phyloP scores from a whole-genome alignment of 2,113 vertebrate genomes.

The Oreotrochilus melanogaster region DNA sequence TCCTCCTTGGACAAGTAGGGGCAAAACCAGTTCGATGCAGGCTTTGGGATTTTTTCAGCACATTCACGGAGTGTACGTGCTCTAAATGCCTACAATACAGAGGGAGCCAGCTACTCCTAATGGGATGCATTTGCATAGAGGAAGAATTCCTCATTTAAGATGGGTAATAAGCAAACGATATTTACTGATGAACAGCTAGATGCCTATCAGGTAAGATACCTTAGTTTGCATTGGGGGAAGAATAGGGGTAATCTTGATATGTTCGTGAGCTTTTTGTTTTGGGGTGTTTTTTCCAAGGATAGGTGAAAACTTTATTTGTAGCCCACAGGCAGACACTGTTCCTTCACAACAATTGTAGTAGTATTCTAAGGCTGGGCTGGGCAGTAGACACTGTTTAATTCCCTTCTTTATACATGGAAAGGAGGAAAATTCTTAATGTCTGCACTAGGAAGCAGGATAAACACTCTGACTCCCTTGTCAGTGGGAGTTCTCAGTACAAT shows the following conservation, averaged over 20 bases:
- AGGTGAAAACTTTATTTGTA: background rate
- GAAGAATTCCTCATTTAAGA: constrained; percentile 82
- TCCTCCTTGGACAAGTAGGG: background rate
- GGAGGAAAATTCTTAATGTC: background rate
- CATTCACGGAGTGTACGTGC: constrained; percentile 52
- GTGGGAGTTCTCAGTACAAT: background rate
- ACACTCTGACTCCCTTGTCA: background rate
- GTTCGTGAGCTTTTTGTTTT: background rate
- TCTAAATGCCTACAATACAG: constrained; percentile 84
- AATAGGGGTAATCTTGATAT: background rate
- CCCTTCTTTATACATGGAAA: background rate
- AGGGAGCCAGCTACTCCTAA: constrained; percentile 77
- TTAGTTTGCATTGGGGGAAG: background rate
- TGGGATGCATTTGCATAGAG: constrained; percentile 83
- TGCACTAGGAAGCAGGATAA: background rate
- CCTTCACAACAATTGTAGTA: background rate
- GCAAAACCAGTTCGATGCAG: constrained; percentile 68
- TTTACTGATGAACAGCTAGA: constrained; percentile 96
- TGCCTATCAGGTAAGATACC: constrained; percentile 89
- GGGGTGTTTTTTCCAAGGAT: background rate
- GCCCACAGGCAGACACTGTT: background rate
- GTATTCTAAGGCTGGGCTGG: background rate
- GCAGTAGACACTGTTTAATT: background rate
- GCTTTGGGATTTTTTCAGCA: constrained; percentile 62
- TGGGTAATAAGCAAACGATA: constrained; percentile 97